Evolutionary conservation across 1,140 invertebrate genomes (phyloP).

Genomic region (Philopotamus ludificatus): DNA sequence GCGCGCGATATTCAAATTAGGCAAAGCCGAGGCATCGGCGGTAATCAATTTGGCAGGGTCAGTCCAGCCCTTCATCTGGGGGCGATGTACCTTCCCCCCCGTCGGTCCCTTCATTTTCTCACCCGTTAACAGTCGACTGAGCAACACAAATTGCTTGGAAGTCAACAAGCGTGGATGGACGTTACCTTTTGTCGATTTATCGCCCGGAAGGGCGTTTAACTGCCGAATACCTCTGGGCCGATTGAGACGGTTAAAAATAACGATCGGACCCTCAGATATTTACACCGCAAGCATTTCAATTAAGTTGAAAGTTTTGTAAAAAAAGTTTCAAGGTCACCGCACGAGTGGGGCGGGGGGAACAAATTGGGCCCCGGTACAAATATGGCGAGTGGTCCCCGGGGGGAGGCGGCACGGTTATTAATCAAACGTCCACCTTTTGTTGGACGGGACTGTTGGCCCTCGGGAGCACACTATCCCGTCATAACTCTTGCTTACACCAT

Average conservation of each 20-base stretch:
- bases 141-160: constrained; percentile 30
- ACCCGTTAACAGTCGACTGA: constrained; percentile 16
- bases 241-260: constrained; percentile 26
- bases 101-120: neutral
- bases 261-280: constrained; percentile 4
- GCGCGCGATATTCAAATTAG: neutral
- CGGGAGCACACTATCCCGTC: neutral
- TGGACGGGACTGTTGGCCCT: neutral
- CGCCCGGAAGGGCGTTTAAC: constrained; percentile 22
- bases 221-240: constrained; percentile 17
- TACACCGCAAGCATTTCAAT: neutral
- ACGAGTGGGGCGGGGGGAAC: too few species aligned
- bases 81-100: too few species aligned
- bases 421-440: neutral
- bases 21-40: neutral
- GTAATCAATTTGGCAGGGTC: constrained; percentile 7
- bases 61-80: neutral
- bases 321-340: too few species aligned
- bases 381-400: too few species aligned
- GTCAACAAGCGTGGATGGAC: constrained; percentile 22
- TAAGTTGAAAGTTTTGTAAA: neutral
- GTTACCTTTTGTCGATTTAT: constrained; percentile 21
- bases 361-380: neutral
- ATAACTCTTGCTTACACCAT: neutral
- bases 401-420: neutral